Evolutionary conservation across 2,113 vertebrate genomes (phyloP), one percentile per base, ranked within the genome.

Genomic region (Perca schrenkii): DNA sequence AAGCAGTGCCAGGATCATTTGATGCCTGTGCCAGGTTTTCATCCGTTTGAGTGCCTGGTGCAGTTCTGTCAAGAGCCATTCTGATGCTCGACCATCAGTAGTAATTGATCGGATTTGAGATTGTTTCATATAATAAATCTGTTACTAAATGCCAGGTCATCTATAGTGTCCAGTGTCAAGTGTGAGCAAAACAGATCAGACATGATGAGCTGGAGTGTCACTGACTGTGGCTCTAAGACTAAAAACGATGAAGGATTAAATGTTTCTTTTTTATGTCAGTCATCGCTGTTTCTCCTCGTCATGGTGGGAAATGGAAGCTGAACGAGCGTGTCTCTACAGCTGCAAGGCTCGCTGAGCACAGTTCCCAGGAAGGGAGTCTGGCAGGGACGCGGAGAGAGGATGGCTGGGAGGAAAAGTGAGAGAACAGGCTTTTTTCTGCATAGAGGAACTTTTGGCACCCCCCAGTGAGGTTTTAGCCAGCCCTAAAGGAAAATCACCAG

Each of bases 341-440:
- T 80, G 76, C 81, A 64, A 28, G 84, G 62, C 54, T 81, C 82
- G 8, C 58, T 66, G 79, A 86, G 50, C 79, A 76, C 73, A 4
- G 80, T 28, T 72, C 68, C 60, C 76, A 22, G 68, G 60, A 56
- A 36, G 43, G 25, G 58, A 64, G 62, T 65, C 25, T 2, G 53
- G 49, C 31, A 31, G 70, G 69, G 36, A 57, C 5, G 0, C 64
- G 72, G 47, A 53, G 68, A 62, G 72, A 63, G 40, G 67, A 68
- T 34, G 64, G 25, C 53, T 62, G 64, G 11, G 52, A 75, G 72
- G 56, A 67, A 67, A 78, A 65, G 54, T 31, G 22, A 52, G 17
- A 16, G 50, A 53, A 63, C 31, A 14, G 43, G 62, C 40, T 10
- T 34, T 34, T 34, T 34, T 1, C 31, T 34, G 31, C 4, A 34